Conservation (phyloP, 2,888 invertebrate species). For the Plebejus anna region DNA sequence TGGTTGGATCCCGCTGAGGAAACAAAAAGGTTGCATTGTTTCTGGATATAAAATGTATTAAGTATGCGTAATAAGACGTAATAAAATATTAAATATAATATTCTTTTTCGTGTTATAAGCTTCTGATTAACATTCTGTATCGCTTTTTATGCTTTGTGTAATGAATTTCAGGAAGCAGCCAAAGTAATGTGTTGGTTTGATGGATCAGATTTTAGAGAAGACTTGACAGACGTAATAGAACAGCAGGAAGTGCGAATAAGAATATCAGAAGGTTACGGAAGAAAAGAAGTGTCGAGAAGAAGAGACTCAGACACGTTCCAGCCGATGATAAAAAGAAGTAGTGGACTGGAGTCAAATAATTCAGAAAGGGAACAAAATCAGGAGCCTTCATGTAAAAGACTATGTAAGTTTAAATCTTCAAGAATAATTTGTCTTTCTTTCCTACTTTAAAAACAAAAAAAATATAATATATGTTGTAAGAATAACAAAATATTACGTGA, state of each 20-base stretch:
- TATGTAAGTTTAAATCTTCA: conserved; percentile 52
- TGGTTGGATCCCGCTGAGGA: no score
- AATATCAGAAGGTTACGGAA: conserved; percentile 60
- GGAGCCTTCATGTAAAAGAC: conserved; percentile 56
- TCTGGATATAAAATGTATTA: no score
- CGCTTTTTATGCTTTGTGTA: background rate
- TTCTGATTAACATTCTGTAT: no score
- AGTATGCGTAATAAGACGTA: no score
- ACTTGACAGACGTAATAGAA: conserved; percentile 70
- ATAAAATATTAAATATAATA: no score
- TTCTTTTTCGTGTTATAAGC: no score
- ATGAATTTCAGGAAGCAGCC: conserved; percentile 61
- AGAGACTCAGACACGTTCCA: conserved; percentile 69
- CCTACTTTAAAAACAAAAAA: no score
- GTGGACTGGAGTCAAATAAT: conserved; percentile 62
- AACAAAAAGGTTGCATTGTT: no score
- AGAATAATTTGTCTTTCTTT: no score
- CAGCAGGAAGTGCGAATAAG: conserved; percentile 71
- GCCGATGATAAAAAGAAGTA: conserved; percentile 66
- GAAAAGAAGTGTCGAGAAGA: conserved; percentile 52
- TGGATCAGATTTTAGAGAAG: conserved; percentile 71
- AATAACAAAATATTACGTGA: background rate
- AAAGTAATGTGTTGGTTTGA: conserved; percentile 75
- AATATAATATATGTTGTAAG: no score
- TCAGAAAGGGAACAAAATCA: conserved; percentile 51